phyloP scores from a whole-genome alignment of 2,113 vertebrate genomes.

The Triplophysa dalaica region DNA sequence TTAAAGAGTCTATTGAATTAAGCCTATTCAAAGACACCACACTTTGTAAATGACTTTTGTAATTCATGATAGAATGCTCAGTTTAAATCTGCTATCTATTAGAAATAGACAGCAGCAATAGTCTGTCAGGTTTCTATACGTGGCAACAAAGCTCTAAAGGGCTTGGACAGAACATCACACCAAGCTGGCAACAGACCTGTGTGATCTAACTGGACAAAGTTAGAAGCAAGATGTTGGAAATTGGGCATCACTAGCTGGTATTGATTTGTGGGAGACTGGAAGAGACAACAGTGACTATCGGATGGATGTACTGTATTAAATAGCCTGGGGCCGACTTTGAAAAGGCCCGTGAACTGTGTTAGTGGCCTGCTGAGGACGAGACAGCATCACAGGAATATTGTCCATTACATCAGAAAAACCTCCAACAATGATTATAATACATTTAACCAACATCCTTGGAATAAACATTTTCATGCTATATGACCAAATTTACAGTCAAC shows the following conservation, averaged over 20 bases:
- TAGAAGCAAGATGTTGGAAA: background rate
- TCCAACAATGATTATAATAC: background rate
- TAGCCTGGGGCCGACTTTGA: slow-evolving; percentile 2
- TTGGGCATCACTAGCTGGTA: slow-evolving; percentile 13
- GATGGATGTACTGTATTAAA: slow-evolving; percentile 7
- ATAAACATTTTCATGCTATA: background rate
- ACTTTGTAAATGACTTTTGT: no score
- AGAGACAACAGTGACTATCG: slow-evolving; percentile 16
- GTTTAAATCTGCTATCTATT: background rate
- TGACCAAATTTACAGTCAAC: no score
- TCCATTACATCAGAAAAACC: background rate
- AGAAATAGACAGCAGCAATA: background rate
- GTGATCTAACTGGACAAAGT: slow-evolving; percentile 11
- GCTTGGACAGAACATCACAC: background rate
- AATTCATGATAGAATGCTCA: background rate
- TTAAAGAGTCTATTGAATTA: background rate
- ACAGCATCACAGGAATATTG: background rate
- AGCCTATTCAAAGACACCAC: background rate
- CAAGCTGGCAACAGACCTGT: background rate
- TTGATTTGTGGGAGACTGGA: slow-evolving; percentile 20
- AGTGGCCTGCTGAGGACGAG: background rate
- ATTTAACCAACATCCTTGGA: background rate
- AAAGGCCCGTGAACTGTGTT: background rate
- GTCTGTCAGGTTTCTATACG: background rate
- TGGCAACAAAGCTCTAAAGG: background rate